Evolutionary conservation across 2,113 vertebrate species (phyloP), one percentile per base, ranked within the genome.

Genomic region (Elephas maximus): DNA sequence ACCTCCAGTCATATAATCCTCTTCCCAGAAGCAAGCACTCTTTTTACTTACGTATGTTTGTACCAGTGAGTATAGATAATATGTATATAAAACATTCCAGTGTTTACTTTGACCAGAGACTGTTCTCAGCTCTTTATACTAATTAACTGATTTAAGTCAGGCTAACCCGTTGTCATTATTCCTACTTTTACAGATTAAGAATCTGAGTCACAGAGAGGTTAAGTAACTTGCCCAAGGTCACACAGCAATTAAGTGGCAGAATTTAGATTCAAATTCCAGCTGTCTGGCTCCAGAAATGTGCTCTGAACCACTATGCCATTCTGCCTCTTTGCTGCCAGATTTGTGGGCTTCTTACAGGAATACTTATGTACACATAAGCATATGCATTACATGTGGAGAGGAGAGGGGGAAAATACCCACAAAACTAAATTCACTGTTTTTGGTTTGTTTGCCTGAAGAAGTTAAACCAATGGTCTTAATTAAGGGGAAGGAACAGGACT

Each of bases 221-320:
- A 53, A 44, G n/a, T 23, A 33, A 91, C 33, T 57, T 62, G 30
- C 28, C 14, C n/a, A 91, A 48, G 79, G 76, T 85, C 79, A 79
- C 90, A 83, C 85, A 93, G 95, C 24, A 30, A 73, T 48, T 41
- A 57, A 24, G 67, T 33, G 67, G 26, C 73, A 91, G 48, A 90
- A 15, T 41, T 94, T 23, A 26, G 51, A 67, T 8, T 37, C 41
- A 9, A 23, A 78, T 30, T 77, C 44, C 45, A 88, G 71, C 67
- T 33, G 17, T 14, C 79, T 30, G 65, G 51, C 76, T 85, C 41
- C 1, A 17, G 8, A 45, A 2, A 0, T 26, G 77, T 17, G 41
- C 44, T 88, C 57, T 71, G 28, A 48, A 21, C 26, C 48, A 60
- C 9, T 0, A 4, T 0, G 37, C 5, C 10, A 4, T 63, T 69